These are phyloP conservation scores for Zapus hudsonius DNA, from an alignment of 2,113 vertebrate genomes.

Conservation along the genomic window DNA sequence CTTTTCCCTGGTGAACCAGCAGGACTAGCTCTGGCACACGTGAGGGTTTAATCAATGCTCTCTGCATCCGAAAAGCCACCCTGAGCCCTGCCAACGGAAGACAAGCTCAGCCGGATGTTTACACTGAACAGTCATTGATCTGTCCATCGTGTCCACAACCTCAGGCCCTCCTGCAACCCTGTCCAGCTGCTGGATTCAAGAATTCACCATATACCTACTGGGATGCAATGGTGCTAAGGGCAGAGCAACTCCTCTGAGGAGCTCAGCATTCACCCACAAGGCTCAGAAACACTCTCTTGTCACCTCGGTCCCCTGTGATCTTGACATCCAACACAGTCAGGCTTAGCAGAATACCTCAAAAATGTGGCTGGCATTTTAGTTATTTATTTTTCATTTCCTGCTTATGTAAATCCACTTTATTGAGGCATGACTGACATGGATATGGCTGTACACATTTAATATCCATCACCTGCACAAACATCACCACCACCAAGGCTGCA, in stretches of 20 bases:
- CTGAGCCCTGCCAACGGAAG: neutral
- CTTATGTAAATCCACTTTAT: neutral
- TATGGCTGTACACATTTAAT: neutral
- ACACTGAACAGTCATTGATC: neutral
- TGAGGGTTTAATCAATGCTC: neutral
- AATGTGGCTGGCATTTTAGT: neutral
- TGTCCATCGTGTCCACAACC: neutral
- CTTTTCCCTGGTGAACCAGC: neutral
- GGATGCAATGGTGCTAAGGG: neutral
- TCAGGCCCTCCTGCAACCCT: neutral
- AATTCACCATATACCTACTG: neutral
- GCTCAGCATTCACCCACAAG: too few species aligned
- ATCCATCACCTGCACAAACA: rapidly evolving
- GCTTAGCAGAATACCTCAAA: neutral
- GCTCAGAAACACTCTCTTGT: too few species aligned
- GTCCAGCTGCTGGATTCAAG: neutral
- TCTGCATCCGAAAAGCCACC: neutral
- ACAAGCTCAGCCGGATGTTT: too few species aligned
- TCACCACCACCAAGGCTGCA: neutral
- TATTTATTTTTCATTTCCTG: neutral
- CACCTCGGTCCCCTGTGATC: too few species aligned
- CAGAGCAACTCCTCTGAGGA: too few species aligned
- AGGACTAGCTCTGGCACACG: too few species aligned
- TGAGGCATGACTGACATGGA: neutral
- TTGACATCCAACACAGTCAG: neutral